Conservation (phyloP, 2,113 vertebrate species). For the Chauna torquata region DNA sequence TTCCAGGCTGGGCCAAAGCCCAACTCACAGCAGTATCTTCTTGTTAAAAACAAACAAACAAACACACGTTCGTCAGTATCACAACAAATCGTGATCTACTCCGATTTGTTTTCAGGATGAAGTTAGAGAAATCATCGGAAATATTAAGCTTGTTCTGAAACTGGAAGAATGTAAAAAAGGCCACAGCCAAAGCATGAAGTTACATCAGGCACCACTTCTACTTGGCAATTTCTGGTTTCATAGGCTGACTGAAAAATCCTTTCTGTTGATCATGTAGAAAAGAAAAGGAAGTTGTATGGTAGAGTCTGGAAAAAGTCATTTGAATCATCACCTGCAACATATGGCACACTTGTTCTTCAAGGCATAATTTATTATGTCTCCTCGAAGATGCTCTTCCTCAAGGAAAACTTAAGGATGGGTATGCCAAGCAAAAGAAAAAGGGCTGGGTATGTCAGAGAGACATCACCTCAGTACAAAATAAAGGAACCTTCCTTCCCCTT, state of each 20-base stretch:
- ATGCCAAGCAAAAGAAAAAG: background rate
- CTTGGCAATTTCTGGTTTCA: background rate
- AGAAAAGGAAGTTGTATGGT: fast-evolving
- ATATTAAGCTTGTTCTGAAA: background rate
- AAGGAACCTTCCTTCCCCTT: background rate
- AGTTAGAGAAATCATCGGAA: background rate
- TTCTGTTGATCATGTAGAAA: background rate
- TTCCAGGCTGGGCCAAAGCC: background rate
- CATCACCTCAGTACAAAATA: background rate
- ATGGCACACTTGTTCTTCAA: background rate
- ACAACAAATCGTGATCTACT: background rate
- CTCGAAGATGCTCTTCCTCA: background rate
- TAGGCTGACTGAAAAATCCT: background rate
- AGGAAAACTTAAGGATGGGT: background rate
- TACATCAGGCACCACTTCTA: fast-evolving
- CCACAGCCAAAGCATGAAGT: background rate
- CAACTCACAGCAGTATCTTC: background rate
- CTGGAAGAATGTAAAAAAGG: background rate
- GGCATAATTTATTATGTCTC: background rate
- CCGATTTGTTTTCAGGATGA: background rate
- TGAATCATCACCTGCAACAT: background rate
- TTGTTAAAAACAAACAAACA: background rate
- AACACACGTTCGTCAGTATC: background rate
- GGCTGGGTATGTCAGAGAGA: background rate
- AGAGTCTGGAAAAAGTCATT: background rate